These are phyloP conservation scores for Aricia agestis DNA, from an alignment of 1,140 invertebrate genomes.

Conservation along the genomic window DNA sequence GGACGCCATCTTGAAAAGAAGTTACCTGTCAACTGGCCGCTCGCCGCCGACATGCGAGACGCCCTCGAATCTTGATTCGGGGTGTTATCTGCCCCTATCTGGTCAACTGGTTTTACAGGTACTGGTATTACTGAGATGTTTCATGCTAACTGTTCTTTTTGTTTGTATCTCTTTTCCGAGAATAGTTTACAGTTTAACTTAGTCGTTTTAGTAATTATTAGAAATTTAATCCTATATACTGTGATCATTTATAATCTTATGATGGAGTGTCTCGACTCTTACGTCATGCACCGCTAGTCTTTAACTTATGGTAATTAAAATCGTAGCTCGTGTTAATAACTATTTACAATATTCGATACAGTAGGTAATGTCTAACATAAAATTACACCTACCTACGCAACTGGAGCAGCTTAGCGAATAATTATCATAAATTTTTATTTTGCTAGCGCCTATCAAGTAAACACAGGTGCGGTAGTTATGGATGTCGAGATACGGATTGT, in stretches of 20 bases:
- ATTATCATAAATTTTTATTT: background rate
- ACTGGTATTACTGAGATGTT: conserved; percentile 20
- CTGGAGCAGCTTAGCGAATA: background rate
- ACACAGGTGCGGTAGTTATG: background rate
- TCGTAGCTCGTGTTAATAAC: background rate
- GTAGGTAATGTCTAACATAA: background rate
- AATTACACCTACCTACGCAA: background rate
- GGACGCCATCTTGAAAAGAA: conserved; percentile 11
- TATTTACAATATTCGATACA: background rate
- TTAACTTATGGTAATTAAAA: background rate
- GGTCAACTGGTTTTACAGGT: conserved; percentile 59
- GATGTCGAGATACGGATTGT: background rate
- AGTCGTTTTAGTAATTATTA: background rate
- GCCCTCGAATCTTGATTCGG: conserved; percentile 53
- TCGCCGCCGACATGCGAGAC: conserved; percentile 49
- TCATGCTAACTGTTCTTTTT: background rate
- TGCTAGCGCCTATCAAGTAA: background rate
- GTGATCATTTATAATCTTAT: too few relatives aligned
- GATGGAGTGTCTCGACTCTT: background rate
- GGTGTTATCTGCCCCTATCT: conserved; percentile 51
- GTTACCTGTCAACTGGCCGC: conserved; percentile 11
- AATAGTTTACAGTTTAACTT: background rate
- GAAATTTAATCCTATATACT: background rate
- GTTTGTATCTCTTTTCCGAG: background rate
- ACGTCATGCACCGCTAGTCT: background rate